Conservation (phyloP, 2,888 invertebrate genomes). For the Drosophila paracracens region DNA sequence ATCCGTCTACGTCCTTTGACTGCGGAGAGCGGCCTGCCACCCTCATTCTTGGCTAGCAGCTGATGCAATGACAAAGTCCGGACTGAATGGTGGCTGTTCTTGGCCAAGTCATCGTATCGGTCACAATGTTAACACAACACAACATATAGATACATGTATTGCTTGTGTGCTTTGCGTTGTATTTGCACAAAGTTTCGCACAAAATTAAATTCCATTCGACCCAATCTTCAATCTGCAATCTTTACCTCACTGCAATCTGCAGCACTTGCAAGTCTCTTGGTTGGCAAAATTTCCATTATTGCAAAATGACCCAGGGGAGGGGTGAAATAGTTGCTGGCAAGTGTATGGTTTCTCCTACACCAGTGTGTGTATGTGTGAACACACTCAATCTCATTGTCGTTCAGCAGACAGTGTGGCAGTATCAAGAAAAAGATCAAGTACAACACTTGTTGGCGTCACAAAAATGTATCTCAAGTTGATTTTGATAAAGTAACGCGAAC, state of each 20-base stretch:
- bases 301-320: constrained; percentile 24
- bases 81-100: constrained; percentile 30
- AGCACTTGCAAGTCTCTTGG: constrained; percentile 31
- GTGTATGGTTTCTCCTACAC: constrained; percentile 8
- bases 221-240: constrained; percentile 59
- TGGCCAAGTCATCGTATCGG: constrained; percentile 35
- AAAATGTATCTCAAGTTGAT: constrained; percentile 67
- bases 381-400: constrained; percentile 57
- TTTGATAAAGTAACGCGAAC: constrained; percentile 59
- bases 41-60: constrained; percentile 30
- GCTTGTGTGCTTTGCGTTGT: constrained; percentile 27
- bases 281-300: constrained; percentile 49
- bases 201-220: constrained; percentile 72
- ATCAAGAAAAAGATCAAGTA: constrained; percentile 76
- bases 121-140: constrained; percentile 48
- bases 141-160: constrained; percentile 27
- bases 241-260: constrained; percentile 46
- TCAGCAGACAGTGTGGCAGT: constrained; percentile 45
- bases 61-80: constrained; percentile 53
- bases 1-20: constrained; percentile 39
- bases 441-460: constrained; percentile 78
- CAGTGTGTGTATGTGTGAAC: constrained; percentile 31
- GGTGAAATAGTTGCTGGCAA: constrained; percentile 6
- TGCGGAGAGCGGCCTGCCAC: constrained; percentile 21
- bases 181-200: constrained; percentile 65